A percentile compares a stretch with the other conserved stretches of the same genome.
Evolutionary conservation across 1,140 invertebrate genomes (phyloP).

Genomic region (Eriosoma lanigerum): DNA sequence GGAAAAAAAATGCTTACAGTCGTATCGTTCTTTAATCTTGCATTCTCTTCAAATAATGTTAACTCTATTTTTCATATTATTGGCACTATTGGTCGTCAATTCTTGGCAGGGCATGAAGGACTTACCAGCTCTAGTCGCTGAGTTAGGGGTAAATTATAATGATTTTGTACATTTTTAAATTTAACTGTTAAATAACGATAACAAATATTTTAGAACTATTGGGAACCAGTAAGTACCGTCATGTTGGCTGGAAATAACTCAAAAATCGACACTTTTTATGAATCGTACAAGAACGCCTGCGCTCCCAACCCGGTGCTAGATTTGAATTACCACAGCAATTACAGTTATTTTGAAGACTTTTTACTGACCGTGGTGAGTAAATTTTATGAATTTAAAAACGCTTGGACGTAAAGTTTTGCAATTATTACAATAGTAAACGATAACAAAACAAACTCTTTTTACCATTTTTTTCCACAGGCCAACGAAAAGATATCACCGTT

Average conservation of each 20-base stretch:
- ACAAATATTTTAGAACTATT: background rate
- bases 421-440: too few species aligned
- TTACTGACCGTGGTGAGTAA: conserved; percentile 53
- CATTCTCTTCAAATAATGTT: conserved; percentile 64
- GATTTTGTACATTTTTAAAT: background rate
- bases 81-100: conserved; percentile 63
- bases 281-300: conserved; percentile 32
- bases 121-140: conserved; percentile 42
- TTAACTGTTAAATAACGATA: background rate
- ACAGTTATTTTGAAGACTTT: conserved; percentile 59
- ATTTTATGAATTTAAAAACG: too few species aligned
- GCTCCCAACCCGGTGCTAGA: conserved; percentile 1
- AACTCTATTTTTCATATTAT: conserved; percentile 64
- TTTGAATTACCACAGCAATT: conserved; percentile 56
- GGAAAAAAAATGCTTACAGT: conserved; percentile 64
- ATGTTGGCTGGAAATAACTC: conserved; percentile 2
- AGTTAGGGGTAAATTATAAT: conserved; percentile 24
- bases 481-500: conserved; percentile 54
- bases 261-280: background rate
- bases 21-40: conserved; percentile 63
- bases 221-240: conserved; percentile 26
- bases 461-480: conserved; percentile 54
- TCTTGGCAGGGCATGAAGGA: conserved; percentile 55
- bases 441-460: too few species aligned
- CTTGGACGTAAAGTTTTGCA: too few species aligned